These are phyloP conservation scores for Pseudochirops corinnae DNA, from an alignment of 2,797 vertebrate species.

Conservation along the genomic window DNA sequence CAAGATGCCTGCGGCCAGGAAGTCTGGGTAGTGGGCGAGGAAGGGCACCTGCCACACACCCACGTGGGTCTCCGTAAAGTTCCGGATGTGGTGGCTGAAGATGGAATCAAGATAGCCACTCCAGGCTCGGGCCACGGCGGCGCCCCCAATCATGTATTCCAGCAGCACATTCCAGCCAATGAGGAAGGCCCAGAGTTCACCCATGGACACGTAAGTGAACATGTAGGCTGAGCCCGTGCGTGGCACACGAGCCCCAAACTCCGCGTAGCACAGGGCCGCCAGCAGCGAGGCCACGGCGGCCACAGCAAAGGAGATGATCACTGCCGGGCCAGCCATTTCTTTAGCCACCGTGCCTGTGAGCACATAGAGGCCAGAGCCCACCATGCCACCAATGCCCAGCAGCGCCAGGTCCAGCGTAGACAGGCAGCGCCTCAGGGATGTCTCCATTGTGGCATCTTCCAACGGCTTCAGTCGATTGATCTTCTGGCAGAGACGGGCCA, in stretches of 20 bases:
- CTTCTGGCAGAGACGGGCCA: conserved; percentile 92
- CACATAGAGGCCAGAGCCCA: conserved; percentile 96
- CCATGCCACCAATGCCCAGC: conserved; percentile 95
- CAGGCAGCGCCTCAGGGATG: conserved; percentile 93
- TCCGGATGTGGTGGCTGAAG: conserved; percentile 94
- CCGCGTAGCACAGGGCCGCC: conserved; percentile 96
- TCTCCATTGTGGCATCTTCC: conserved; percentile 95
- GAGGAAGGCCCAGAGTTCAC: conserved; percentile 98
- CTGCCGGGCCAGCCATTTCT: conserved; percentile 92
- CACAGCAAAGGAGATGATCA: conserved; percentile 92
- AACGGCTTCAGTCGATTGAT: conserved; percentile 95
- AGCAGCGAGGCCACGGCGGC: conserved; percentile 94
- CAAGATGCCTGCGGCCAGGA: conserved; percentile 92
- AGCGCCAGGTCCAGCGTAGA: conserved; percentile 94
- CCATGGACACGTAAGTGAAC: conserved; percentile 97
- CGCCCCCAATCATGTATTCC: conserved; percentile 96
- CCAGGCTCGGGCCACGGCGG: conserved; percentile 96
- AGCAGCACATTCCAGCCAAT: conserved; percentile 98
- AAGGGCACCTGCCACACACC: conserved; percentile 93
- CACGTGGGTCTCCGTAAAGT: conserved; percentile 93
- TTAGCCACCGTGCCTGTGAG: conserved; percentile 97
- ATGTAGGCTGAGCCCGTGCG: conserved; percentile 98
- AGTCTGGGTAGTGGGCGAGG: conserved; percentile 94
- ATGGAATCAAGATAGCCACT: conserved; percentile 97
- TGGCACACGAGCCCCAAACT: conserved; percentile 96